Percentiles rank a stretch among this genome's conserved stretches.
Conservation (phyloP, 2,888 invertebrate genomes). For the Aporophyla nigra region DNA sequence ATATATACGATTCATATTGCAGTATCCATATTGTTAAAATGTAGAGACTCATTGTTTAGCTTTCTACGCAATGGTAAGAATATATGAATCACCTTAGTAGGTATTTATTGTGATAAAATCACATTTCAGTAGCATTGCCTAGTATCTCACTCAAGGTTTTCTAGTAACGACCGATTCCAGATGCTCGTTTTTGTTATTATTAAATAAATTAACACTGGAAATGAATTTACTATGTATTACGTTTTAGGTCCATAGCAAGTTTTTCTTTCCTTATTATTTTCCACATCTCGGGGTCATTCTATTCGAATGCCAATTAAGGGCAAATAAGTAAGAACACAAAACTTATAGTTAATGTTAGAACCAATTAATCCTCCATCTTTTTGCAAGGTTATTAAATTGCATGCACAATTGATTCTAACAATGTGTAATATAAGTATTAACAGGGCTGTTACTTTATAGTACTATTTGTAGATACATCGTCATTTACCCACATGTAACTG, state of each 20-base stretch:
- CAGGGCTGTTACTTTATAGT: not conserved
- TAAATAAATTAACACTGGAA: constrained; percentile 12
- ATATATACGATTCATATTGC: not conserved
- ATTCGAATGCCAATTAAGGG: not conserved
- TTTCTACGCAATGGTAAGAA: not conserved
- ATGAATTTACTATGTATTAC: constrained; percentile 15
- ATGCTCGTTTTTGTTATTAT: constrained; percentile 17
- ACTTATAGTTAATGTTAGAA: not conserved
- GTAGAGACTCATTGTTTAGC: not conserved
- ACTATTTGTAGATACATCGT: not conserved
- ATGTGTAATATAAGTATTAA: not conserved
- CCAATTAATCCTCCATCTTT: constrained; percentile 24
- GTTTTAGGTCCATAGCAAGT: not conserved
- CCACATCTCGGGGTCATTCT: not conserved
- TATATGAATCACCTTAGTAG: not conserved
- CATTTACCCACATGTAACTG: not conserved
- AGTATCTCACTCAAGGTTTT: not conserved
- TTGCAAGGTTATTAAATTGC: constrained; percentile 37
- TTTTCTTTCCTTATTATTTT: not conserved
- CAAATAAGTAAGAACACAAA: constrained; percentile 9
- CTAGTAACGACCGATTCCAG: constrained; percentile 1
- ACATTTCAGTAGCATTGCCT: not conserved
- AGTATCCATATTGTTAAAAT: not conserved
- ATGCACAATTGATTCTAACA: constrained; percentile 31
- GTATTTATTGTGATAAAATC: not conserved